Conservation (phyloP, 1,140 invertebrate species). For the Drosophila orena region DNA sequence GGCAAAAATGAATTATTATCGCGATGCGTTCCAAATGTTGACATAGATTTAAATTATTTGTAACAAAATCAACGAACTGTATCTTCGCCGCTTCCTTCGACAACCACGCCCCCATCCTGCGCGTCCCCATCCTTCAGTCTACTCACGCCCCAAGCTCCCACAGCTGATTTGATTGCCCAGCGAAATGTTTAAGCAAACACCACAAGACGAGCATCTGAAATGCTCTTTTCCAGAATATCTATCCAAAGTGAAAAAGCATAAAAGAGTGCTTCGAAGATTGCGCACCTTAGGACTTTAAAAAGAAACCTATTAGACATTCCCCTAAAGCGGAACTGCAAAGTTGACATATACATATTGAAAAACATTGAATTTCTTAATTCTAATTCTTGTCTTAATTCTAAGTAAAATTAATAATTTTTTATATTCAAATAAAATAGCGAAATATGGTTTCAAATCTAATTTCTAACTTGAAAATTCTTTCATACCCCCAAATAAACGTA, state of each 20-base stretch:
- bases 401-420: too few relatives aligned
- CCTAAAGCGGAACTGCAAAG: too few relatives aligned
- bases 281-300: too few relatives aligned
- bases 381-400: too few relatives aligned
- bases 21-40: conserved; percentile 70
- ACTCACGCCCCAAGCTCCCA: conserved; percentile 32
- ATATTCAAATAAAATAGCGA: too few relatives aligned
- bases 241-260: not conserved
- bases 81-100: conserved; percentile 5
- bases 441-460: too few relatives aligned
- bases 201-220: conserved; percentile 27
- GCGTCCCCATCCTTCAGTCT: conserved; percentile 11
- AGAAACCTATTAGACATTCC: too few relatives aligned
- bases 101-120: not conserved
- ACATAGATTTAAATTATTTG: conserved; percentile 82
- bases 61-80: conserved; percentile 77
- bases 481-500: too few relatives aligned
- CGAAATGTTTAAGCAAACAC: conserved; percentile 51
- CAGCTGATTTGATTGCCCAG: conserved; percentile 69
- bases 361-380: too few relatives aligned
- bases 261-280: not conserved
- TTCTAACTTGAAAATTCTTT: too few relatives aligned
- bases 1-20: conserved; percentile 80
- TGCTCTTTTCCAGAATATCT: conserved; percentile 24
- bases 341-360: too few relatives aligned